Conservation (phyloP, 1,140 invertebrate species). For the Hermatobates lingyangjiaoensis region DNA sequence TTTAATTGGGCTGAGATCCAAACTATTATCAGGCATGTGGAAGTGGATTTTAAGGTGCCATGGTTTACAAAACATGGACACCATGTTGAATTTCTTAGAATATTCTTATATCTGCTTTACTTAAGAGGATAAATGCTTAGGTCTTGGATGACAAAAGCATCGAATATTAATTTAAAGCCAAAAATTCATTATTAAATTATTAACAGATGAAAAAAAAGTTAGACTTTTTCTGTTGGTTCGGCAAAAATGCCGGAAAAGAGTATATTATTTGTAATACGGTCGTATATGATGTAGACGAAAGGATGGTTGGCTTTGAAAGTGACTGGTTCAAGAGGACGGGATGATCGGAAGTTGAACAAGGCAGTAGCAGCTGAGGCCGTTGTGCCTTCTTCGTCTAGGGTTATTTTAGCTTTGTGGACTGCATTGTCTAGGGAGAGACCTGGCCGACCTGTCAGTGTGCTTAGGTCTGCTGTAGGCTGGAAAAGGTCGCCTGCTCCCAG, state of each 20-base stretch:
- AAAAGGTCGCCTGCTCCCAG: slow-evolving; percentile 49
- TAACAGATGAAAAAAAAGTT: too few relatives aligned
- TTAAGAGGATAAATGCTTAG: too few relatives aligned
- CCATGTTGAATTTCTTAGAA: too few relatives aligned
- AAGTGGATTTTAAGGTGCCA: too few relatives aligned
- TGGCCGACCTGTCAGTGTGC: slow-evolving; percentile 28
- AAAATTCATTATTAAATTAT: too few relatives aligned
- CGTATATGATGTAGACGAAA: slow-evolving; percentile 65
- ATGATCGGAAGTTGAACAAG: slow-evolving; percentile 58
- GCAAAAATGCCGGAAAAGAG: slow-evolving; percentile 59
- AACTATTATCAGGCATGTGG: too few relatives aligned
- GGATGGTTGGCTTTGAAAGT: slow-evolving; percentile 70
- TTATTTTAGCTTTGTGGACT: slow-evolving; percentile 43
- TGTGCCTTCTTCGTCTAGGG: slow-evolving; percentile 59
- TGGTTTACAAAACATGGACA: too few relatives aligned
- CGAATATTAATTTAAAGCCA: too few relatives aligned
- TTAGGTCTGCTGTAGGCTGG: slow-evolving; percentile 37
- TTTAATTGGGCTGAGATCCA: too few relatives aligned
- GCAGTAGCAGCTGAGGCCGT: slow-evolving; percentile 62
- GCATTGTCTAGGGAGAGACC: slow-evolving; percentile 40
- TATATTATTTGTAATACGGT: slow-evolving; percentile 40
- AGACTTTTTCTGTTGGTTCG: slow-evolving; percentile 18
- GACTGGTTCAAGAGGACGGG: slow-evolving; percentile 54
- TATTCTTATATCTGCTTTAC: too few relatives aligned
- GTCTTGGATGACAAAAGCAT: too few relatives aligned